These are phyloP conservation scores for Coilia nasus DNA, from an alignment of 2,797 vertebrate genomes.

Conservation along the genomic window DNA sequence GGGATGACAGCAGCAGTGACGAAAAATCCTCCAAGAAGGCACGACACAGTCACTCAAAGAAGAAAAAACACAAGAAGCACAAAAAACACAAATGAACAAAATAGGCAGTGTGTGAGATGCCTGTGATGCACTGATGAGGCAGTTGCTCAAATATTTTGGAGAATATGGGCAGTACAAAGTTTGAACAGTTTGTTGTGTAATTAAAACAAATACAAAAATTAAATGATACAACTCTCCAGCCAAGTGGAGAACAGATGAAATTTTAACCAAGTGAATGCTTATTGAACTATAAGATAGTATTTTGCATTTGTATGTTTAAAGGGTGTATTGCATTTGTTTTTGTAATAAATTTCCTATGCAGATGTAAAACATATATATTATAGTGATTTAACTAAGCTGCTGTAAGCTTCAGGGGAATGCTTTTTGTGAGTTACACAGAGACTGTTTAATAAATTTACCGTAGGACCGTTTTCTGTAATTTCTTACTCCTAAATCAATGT, in stretches of 20 bases:
- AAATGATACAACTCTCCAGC: neutral
- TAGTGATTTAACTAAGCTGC: too few relatives aligned
- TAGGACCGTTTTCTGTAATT: too few relatives aligned
- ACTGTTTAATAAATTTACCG: too few relatives aligned
- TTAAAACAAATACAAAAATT: neutral
- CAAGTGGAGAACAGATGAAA: neutral
- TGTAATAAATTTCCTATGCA: neutral
- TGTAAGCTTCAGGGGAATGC: too few relatives aligned
- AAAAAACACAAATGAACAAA: neutral
- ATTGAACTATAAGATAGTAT: neutral
- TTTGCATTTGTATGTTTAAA: neutral
- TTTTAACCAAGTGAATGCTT: neutral
- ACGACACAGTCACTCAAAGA: slow-evolving; percentile 6
- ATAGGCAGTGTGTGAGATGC: neutral
- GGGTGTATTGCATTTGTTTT: neutral
- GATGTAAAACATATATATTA: too few relatives aligned
- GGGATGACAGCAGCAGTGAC: slow-evolving; percentile 11
- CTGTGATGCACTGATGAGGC: neutral
- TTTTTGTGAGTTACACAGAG: too few relatives aligned
- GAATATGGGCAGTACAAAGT: too few relatives aligned
- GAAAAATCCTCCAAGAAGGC: slow-evolving; percentile 9
- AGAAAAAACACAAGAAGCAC: slow-evolving; percentile 21
- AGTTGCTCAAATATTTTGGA: neutral
- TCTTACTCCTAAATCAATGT: too few relatives aligned
- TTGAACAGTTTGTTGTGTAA: neutral